Evolutionary conservation across 2,888 invertebrate species (phyloP).

Genomic region (Aleiodes testaceus): DNA sequence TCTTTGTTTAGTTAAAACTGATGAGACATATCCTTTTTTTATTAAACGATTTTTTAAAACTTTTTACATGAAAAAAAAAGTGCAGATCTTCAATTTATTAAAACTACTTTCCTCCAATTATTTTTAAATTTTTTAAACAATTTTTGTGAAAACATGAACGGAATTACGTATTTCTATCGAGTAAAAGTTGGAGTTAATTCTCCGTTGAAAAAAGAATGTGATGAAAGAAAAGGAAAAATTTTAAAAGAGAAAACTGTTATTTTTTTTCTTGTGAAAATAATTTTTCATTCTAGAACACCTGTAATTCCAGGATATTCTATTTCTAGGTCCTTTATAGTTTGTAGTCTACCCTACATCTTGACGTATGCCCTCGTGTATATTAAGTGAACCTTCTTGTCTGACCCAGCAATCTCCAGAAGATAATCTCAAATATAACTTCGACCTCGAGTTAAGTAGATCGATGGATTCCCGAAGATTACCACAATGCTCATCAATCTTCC

Average conservation of each 20-base stretch:
- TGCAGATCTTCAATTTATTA: no score
- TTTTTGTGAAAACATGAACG: conserved; percentile 1
- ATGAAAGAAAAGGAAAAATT: not conserved
- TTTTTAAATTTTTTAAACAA: not conserved
- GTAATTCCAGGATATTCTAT: not conserved
- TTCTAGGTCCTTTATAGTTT: conserved; percentile 4
- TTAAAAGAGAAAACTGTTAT: no score
- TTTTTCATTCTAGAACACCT: not conserved
- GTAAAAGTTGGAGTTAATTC: conserved; percentile 30
- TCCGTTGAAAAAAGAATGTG: conserved; percentile 1
- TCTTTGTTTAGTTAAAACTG: no score
- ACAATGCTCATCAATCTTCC: not conserved
- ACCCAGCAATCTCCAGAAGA: conserved; percentile 36
- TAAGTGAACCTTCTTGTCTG: conserved; percentile 27
- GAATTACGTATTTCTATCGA: conserved; percentile 13
- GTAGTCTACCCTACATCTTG: conserved; percentile 23
- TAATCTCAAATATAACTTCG: conserved; percentile 19
- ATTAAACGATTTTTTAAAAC: no score
- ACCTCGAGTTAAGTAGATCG: conserved; percentile 17
- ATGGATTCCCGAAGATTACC: not conserved
- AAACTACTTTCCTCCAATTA: no score
- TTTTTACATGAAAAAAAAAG: not conserved
- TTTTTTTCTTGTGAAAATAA: not conserved
- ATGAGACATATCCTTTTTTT: no score
- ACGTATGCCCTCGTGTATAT: conserved; percentile 22